phyloP scores from a whole-genome alignment of 2,888 invertebrate species.

The Rhimphoctona megacephalus region DNA sequence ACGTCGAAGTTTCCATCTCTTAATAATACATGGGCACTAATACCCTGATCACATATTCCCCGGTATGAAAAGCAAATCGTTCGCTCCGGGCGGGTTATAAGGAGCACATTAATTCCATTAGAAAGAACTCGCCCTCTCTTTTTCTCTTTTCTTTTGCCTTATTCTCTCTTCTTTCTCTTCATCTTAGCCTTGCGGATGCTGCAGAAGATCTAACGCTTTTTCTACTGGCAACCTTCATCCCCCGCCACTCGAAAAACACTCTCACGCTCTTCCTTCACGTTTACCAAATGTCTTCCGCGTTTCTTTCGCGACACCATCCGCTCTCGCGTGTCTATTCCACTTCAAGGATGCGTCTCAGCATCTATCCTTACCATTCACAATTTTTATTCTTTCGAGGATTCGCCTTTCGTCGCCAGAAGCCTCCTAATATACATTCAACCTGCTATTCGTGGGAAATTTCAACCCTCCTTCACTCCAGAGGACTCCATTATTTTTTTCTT shows the following conservation, averaged over 20 bases:
- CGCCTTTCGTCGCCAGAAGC: constrained; percentile 5
- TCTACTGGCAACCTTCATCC: constrained; percentile 31
- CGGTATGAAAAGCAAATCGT: constrained; percentile 83
- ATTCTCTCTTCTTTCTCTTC: constrained; percentile 7
- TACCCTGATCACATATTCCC: constrained; percentile 85
- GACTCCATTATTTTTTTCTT: neutral
- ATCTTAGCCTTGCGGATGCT: constrained; percentile 26
- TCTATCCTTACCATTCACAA: constrained; percentile 56
- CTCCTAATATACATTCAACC: neutral
- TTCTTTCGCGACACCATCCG: constrained; percentile 34
- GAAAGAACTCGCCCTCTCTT: constrained; percentile 72
- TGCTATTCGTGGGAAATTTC: constrained; percentile 52
- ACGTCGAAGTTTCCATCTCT: constrained; percentile 82
- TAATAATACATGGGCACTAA: constrained; percentile 84
- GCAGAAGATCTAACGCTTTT: constrained; percentile 38
- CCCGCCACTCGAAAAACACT: constrained; percentile 38
- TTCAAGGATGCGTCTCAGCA: constrained; percentile 53
- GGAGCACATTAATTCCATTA: constrained; percentile 84
- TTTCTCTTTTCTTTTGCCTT: constrained; percentile 35
- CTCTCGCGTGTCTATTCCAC: constrained; percentile 48
- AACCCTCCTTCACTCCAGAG: no score
- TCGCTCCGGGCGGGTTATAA: constrained; percentile 82
- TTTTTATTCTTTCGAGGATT: constrained; percentile 50
- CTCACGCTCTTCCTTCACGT: constrained; percentile 52
- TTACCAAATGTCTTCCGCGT: constrained; percentile 18